A percentile compares a stretch with the other conserved stretches of the same genome.
These are phyloP conservation scores for Chinchilla lanigera DNA, from an alignment of 2,113 vertebrate species.

Conservation along the genomic window DNA sequence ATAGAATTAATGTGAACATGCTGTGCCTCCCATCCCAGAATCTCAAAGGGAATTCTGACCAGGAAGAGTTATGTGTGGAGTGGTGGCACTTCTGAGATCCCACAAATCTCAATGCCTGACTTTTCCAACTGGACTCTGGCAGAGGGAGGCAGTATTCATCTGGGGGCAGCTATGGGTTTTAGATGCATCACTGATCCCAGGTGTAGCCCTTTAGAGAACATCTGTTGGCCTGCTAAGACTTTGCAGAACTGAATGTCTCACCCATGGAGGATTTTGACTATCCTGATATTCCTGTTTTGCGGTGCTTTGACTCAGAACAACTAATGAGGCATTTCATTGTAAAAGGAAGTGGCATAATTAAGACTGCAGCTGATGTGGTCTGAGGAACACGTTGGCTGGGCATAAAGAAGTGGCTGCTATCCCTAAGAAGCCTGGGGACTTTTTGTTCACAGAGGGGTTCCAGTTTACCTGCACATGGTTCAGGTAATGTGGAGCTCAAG, in stretches of 20 bases:
- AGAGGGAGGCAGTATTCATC: background rate
- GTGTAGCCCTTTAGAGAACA: background rate
- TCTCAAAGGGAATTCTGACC: background rate
- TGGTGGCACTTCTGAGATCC: background rate
- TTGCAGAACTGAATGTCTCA: background rate
- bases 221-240: background rate
- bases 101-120: background rate
- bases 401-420: background rate
- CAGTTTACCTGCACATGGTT: background rate
- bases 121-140: background rate
- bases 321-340: background rate
- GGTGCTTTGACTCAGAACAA: background rate
- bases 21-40: background rate
- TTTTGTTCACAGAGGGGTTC: background rate
- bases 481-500: background rate
- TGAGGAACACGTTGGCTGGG: background rate
- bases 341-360: background rate
- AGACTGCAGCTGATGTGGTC: background rate
- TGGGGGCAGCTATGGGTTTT: background rate
- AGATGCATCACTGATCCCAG: background rate
- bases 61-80: background rate
- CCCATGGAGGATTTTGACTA: background rate
- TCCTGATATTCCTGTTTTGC: background rate
- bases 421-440: background rate
- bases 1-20: background rate